A percentile compares a stretch with the other conserved stretches of the same genome.
Evolutionary conservation across 2,797 vertebrate species (phyloP).

Genomic region (Gallinago stenura): DNA sequence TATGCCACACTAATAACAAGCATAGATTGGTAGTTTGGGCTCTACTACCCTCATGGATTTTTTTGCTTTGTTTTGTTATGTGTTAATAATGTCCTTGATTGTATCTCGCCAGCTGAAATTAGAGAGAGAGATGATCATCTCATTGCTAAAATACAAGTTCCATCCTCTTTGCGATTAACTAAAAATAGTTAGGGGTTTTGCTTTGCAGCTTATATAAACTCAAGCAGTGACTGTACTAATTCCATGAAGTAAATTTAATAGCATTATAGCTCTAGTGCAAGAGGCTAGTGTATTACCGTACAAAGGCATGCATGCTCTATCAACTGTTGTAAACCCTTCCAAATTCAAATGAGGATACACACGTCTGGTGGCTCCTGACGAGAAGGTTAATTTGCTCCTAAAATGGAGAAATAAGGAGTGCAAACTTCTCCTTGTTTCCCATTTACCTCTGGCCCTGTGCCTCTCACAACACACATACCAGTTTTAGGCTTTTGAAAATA

Average conservation of each 20-base stretch:
- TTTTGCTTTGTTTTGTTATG: slow-evolving; percentile 29
- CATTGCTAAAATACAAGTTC: slow-evolving; percentile 64
- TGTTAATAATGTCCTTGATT: slow-evolving; percentile 65
- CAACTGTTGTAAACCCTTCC: background rate
- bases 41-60: slow-evolving; percentile 34
- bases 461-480: background rate
- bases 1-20: slow-evolving; percentile 67
- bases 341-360: background rate
- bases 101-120: slow-evolving; percentile 52
- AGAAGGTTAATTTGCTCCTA: slow-evolving; percentile 9
- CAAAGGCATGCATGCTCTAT: background rate
- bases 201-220: slow-evolving; percentile 68
- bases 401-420: background rate
- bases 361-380: background rate
- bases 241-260: slow-evolving; percentile 74
- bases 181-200: slow-evolving; percentile 72
- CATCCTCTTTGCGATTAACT: slow-evolving; percentile 70
- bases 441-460: background rate
- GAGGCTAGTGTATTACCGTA: background rate
- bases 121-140: slow-evolving; percentile 16
- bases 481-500: slow-evolving; percentile 21
- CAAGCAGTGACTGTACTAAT: slow-evolving; percentile 57
- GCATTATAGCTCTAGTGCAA: slow-evolving; percentile 54
- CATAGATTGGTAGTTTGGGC: slow-evolving; percentile 64
- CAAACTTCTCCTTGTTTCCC: background rate